A percentile compares a stretch with the other conserved stretches of the same genome.
Evolutionary conservation across 2,797 vertebrate genomes (phyloP).

Genomic region (Mallotus villosus): DNA sequence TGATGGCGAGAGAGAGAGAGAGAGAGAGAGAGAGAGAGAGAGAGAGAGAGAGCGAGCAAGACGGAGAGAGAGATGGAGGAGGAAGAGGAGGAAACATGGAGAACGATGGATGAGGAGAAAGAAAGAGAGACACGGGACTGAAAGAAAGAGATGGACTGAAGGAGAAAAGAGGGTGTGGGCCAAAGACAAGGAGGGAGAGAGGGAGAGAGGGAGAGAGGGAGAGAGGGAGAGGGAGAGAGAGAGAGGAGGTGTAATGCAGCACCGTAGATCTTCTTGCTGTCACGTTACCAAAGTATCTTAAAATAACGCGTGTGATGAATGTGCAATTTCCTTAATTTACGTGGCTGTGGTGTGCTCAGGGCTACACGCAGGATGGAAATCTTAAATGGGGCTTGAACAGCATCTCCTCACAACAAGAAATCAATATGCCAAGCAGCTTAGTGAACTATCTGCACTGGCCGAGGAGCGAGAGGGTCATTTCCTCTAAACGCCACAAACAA

Average conservation of each 20-base stretch:
- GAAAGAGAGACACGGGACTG: not conserved
- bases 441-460: slow-evolving; percentile 83
- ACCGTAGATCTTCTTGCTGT: slow-evolving; percentile 79
- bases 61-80: not conserved
- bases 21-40: slow-evolving; percentile 4
- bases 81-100: not conserved
- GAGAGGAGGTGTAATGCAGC: slow-evolving; percentile 65
- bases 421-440: slow-evolving; percentile 93
- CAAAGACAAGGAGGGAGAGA: not conserved
- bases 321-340: slow-evolving; percentile 99
- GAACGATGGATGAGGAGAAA: not conserved
- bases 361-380: slow-evolving; percentile 95
- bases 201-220: not conserved
- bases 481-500: slow-evolving; percentile 74
- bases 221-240: not conserved
- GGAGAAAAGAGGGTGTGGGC: not conserved
- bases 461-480: slow-evolving; percentile 76
- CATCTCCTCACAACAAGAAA: slow-evolving; percentile 97
- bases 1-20: slow-evolving; percentile 41
- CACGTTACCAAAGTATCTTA: slow-evolving; percentile 90
- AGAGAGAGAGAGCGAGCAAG: too few species aligned
- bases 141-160: slow-evolving; percentile 7
- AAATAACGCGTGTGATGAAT: slow-evolving; percentile 98
- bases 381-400: slow-evolving; percentile 99
- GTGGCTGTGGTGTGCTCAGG: slow-evolving; percentile 85